A percentile compares a stretch with the other conserved stretches of the same genome.
These are phyloP conservation scores for Trichogramma pretiosum DNA, from an alignment of 1,140 invertebrate species.

Conservation along the genomic window DNA sequence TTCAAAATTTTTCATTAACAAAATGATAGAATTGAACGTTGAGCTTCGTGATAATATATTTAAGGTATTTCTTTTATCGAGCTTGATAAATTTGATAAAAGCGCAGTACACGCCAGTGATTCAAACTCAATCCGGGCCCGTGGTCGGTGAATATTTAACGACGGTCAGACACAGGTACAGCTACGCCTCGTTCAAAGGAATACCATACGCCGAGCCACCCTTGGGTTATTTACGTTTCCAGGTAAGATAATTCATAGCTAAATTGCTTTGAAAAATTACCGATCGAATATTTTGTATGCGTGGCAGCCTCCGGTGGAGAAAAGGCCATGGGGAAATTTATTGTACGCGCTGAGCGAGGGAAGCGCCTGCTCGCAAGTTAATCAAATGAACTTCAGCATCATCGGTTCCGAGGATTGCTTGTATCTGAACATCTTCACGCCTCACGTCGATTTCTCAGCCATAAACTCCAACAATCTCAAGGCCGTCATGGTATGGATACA, in stretches of 20 bases:
- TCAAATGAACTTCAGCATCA: background rate
- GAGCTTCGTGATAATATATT: too few relatives aligned
- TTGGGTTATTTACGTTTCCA: slow-evolving; percentile 11
- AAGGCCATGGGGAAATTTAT: slow-evolving; percentile 17
- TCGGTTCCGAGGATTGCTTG: slow-evolving; percentile 34
- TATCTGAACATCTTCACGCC: slow-evolving; percentile 35
- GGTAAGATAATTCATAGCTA: slow-evolving; percentile 16
- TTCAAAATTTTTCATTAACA: too few relatives aligned
- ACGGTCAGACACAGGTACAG: background rate
- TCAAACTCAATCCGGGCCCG: background rate
- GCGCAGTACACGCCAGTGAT: background rate
- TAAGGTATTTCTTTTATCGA: too few relatives aligned
- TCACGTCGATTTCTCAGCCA: slow-evolving; percentile 19
- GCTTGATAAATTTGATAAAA: too few relatives aligned
- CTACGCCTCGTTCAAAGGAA: slow-evolving; percentile 28
- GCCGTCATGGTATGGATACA: slow-evolving; percentile 32
- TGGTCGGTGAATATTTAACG: background rate
- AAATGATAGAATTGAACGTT: too few relatives aligned
- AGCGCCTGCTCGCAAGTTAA: slow-evolving; percentile 19
- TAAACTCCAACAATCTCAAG: background rate
- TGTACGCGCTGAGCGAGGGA: slow-evolving; percentile 15
- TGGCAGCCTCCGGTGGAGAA: slow-evolving; percentile 17
- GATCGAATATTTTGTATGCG: background rate
- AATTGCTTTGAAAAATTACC: background rate
- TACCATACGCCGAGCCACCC: slow-evolving; percentile 29